Percentiles rank a stretch among this genome's conserved stretches.
These are phyloP conservation scores for Drosophila putrida DNA, from an alignment of 2,888 invertebrate species.

Conservation along the genomic window DNA sequence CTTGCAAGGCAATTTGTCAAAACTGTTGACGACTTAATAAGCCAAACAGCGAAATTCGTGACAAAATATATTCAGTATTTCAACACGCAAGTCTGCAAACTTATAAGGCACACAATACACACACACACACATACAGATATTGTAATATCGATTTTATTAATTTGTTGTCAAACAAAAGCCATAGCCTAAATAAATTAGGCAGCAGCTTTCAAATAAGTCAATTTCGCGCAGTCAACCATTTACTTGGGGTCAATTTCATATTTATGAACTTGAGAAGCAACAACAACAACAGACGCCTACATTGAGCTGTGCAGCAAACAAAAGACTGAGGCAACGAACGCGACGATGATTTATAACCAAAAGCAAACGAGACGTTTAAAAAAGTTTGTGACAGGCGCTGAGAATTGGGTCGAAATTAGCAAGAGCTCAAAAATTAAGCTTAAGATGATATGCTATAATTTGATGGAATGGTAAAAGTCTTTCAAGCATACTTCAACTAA, in stretches of 20 bases:
- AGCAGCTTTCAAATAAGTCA: conserved; percentile 28
- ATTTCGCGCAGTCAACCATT: conserved; percentile 35
- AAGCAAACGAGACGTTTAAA: conserved; percentile 41
- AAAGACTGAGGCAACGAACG: conserved; percentile 55
- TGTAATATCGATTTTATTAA: conserved; percentile 41
- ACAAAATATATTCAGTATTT: conserved; percentile 44
- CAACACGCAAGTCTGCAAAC: conserved; percentile 28
- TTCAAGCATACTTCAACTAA: conserved; percentile 9
- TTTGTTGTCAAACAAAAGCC: conserved; percentile 22
- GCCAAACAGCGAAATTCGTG: conserved; percentile 45
- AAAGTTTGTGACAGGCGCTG: conserved; percentile 54
- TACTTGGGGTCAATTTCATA: conserved; percentile 49
- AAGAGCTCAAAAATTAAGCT: conserved; percentile 45
- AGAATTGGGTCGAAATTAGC: conserved; percentile 76
- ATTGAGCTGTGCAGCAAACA: conserved; percentile 25
- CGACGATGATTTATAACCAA: conserved; percentile 66
- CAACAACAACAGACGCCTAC: conserved; percentile 23
- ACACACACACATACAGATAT: conserved; percentile 13
- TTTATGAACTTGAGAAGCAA: conserved; percentile 68
- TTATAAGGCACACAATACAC: conserved; percentile 12
- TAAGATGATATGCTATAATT: conserved; percentile 40
- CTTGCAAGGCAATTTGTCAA: conserved; percentile 58
- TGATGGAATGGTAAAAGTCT: conserved; percentile 3
- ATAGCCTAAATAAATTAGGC: conserved; percentile 18
- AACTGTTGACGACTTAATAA: conserved; percentile 56